Percentiles rank a stretch among this genome's conserved stretches.
phyloP scores from a whole-genome alignment of 2,888 invertebrate species.

The Leucozona laternaria region DNA sequence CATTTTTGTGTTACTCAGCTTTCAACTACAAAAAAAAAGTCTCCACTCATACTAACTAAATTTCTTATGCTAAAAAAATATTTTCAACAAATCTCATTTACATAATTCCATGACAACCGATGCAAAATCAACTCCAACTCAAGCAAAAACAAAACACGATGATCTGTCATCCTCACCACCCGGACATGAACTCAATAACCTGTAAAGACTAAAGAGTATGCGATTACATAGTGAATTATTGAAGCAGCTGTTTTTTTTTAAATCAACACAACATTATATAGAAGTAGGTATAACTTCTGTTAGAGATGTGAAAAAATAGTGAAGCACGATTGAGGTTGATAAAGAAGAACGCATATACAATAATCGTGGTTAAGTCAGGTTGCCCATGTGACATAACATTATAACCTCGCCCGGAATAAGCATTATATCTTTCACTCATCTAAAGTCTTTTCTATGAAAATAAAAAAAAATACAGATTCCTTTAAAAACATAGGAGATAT shows the following conservation, averaged over 20 bases:
- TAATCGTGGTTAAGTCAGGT: conserved; percentile 56
- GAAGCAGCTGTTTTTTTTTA: not conserved
- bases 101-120: conserved; percentile 30
- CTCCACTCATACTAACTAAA: not conserved
- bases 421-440: conserved; percentile 29
- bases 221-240: conserved; percentile 36
- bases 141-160: conserved; percentile 32
- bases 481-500: conserved; percentile 5
- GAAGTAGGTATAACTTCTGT: not conserved
- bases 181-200: conserved; percentile 58
- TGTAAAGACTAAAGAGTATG: conserved; percentile 29
- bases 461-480: conserved; percentile 5
- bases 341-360: not conserved
- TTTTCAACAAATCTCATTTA: conserved; percentile 45
- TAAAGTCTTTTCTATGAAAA: not conserved
- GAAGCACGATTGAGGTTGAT: not conserved
- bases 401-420: conserved; percentile 52
- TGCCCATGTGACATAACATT: conserved; percentile 59
- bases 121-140: not conserved
- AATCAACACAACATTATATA: not conserved
- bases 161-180: conserved; percentile 45
- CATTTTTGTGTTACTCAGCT: not conserved
- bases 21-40: not conserved
- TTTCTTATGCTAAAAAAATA: not conserved
- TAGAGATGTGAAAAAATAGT: not conserved